Evolutionary conservation across 1,140 invertebrate species (phyloP).

Genomic region (Coptotermes formosanus): DNA sequence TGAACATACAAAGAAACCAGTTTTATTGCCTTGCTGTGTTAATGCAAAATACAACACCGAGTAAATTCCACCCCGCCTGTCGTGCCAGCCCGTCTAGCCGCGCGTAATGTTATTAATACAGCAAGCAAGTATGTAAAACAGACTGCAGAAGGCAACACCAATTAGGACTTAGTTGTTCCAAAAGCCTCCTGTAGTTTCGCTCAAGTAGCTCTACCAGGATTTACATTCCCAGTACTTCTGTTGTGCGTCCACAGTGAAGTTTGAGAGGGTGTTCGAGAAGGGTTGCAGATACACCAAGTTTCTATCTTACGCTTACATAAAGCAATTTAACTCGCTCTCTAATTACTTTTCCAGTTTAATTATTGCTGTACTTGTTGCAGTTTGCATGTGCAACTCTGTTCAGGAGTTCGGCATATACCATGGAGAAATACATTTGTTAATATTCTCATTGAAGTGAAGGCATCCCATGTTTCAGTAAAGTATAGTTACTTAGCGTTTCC

Average conservation of each 20-base stretch:
- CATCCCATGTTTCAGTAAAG: neutral
- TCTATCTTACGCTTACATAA: neutral
- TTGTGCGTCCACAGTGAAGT: neutral
- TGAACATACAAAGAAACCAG: too few species aligned
- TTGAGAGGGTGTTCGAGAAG: neutral
- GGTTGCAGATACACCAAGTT: neutral
- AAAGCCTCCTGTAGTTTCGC: neutral
- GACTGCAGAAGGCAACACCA: slow-evolving; percentile 3
- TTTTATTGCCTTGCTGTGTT: neutral
- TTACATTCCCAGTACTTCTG: neutral
- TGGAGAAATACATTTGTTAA: neutral
- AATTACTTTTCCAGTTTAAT: slow-evolving; percentile 5
- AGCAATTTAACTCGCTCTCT: neutral
- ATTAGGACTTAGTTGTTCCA: neutral
- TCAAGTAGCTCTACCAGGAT: neutral
- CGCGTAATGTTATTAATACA: neutral
- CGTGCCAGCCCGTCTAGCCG: neutral
- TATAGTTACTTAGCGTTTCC: neutral
- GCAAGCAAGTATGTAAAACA: neutral
- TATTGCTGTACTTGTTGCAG: neutral
- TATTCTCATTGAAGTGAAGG: neutral
- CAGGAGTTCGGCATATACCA: neutral
- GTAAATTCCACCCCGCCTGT: neutral
- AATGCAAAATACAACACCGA: neutral
- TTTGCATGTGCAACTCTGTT: neutral